phyloP scores from a whole-genome alignment of 2,113 vertebrate species.

The Percopsis transmontana region DNA sequence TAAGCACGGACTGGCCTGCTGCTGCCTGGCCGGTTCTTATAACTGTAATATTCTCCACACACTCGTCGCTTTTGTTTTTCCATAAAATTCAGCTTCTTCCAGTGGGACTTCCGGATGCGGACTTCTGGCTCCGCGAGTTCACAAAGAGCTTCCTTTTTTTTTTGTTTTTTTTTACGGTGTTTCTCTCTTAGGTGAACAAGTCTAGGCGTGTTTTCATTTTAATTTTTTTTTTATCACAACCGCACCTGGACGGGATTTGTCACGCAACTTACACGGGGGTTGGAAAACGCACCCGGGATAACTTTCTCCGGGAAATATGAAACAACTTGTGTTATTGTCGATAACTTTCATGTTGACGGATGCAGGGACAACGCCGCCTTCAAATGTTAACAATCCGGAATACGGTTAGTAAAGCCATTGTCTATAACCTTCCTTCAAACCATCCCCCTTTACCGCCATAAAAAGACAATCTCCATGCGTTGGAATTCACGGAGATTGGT shows the following conservation, averaged over 20 bases:
- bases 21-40: too few relatives aligned
- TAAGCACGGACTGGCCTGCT: slow-evolving; percentile 14
- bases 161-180: neutral
- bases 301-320: neutral
- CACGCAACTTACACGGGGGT: too few relatives aligned
- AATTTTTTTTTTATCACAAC: neutral
- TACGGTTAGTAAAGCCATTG: slow-evolving; percentile 48
- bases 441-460: too few relatives aligned
- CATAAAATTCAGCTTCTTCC: too few relatives aligned
- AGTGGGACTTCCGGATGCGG: too few relatives aligned
- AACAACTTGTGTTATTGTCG: slow-evolving; percentile 24
- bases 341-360: slow-evolving; percentile 27
- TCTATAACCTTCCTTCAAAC: too few relatives aligned
- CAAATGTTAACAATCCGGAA: slow-evolving; percentile 19
- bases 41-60: too few relatives aligned
- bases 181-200: neutral
- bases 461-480: too few relatives aligned
- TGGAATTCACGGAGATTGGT: too few relatives aligned
- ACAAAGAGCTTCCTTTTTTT: neutral
- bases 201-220: neutral
- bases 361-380: slow-evolving; percentile 10
- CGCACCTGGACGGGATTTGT: neutral
- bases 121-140: too few relatives aligned
- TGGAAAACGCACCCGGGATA: too few relatives aligned
- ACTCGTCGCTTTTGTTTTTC: too few relatives aligned